Evolutionary conservation across 2,797 vertebrate genomes (phyloP).

Genomic region (Lutjanus argentimaculatus): DNA sequence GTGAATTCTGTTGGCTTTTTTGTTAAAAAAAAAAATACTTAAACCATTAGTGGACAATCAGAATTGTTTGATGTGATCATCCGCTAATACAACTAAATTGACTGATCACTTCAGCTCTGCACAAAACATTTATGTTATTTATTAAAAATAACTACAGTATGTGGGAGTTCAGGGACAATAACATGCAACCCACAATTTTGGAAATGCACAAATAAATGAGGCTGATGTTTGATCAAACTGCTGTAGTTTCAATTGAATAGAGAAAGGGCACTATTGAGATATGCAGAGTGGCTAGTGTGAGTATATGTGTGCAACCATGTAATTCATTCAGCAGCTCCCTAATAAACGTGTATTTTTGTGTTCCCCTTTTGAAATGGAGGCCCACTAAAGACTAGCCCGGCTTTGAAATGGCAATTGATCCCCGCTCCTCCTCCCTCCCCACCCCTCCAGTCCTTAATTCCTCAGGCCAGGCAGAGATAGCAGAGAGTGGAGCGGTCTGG

Average conservation of each 20-base stretch:
- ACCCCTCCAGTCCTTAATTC: constrained; percentile 38
- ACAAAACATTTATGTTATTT: too few relatives aligned
- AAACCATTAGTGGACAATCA: not conserved
- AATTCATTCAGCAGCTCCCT: not conserved
- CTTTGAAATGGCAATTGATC: constrained; percentile 39
- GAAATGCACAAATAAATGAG: not conserved
- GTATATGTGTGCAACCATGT: not conserved
- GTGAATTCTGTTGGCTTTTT: too few relatives aligned
- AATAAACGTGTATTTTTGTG: constrained; percentile 1
- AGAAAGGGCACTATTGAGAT: too few relatives aligned
- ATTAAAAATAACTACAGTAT: not conserved
- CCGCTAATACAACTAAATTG: too few relatives aligned
- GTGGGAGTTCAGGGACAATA: not conserved
- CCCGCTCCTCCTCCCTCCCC: constrained; percentile 8
- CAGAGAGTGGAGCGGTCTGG: constrained; percentile 55
- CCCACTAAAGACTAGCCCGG: constrained; percentile 26
- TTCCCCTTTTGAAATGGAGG: constrained; percentile 55
- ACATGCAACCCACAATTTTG: not conserved
- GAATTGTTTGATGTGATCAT: not conserved
- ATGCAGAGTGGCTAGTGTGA: not conserved
- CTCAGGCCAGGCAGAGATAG: constrained; percentile 34
- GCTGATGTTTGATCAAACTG: constrained; percentile 1
- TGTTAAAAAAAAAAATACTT: too few relatives aligned
- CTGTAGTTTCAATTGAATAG: not conserved
- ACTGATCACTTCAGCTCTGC: not conserved